Evolutionary conservation across 2,888 invertebrate species (phyloP), one percentile per base, ranked within the genome.

Genomic region (Drosophila ustulata): DNA sequence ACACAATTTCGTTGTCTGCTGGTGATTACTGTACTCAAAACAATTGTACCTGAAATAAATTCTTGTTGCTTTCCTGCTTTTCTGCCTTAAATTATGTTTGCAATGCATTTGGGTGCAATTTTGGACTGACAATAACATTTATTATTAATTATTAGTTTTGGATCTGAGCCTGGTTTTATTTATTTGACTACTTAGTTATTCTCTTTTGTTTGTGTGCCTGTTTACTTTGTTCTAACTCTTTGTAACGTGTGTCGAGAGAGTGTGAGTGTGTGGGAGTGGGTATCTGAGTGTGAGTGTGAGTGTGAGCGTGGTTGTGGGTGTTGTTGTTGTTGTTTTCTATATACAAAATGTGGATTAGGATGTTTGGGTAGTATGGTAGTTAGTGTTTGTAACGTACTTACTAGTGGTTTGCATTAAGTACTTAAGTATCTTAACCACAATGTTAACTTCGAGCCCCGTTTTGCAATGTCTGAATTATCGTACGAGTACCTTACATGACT

Each of bases 391-490:
- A 34, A 28, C 37, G 46, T 59, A 71, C 67, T 67, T 68, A 45
- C 59, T 80, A 76, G 25, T 72, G 66, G 69, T 67, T 64, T 71
- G 62, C 50, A 59, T 62, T 69, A 72, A 76, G 75, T 75, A 70
- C 68, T 74, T 82, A 72, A 57, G 57, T 49, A 71, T 74, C 87
- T 87, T 87, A 87, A 72, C 65, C 75, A 69, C 90, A 90, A 91
- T 92, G 92, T 92, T 92, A 92, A 92, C 92, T 92, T 92, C 89
- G 90, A 91, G 89, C 91, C 90, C 88, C 89, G 83, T 88, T 79
- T 77, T 80, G 75, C 75, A 70, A 66, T 86, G 65, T 76, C 57
- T 64, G 58, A 78, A 61, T 53, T 75, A 69, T 78, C 75, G 26
- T 74, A 78, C 68, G 64, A 74, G 75, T 79, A 52, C 37, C 87